Evolutionary conservation across 1,140 invertebrate species (phyloP), one percentile per base, ranked within the genome.

Genomic region (Drosophila equinoxialis): DNA sequence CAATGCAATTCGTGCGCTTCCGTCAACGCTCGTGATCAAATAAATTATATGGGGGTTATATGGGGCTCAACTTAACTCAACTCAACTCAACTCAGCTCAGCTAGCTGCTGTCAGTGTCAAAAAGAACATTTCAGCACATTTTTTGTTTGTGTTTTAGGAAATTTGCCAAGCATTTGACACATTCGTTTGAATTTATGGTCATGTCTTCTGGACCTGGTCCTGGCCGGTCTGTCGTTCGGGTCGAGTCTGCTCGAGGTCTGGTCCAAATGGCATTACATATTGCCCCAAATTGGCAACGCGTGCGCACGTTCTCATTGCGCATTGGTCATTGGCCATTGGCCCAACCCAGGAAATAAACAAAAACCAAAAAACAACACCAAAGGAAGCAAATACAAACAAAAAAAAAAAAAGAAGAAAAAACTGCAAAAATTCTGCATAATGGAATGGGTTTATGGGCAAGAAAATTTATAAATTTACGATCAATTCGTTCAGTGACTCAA

Each of bases 241-340:
- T 48, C 45, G 14, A 14, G 42, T 48, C 42, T 48, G 45, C 1
- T 48, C 45, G 11, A 37, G 45, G 17, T 23, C 30, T 30, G 45
- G 54, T 17, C 55, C 58, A 78, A 74, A 65, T 83, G 71, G 83
- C 79, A 80, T 76, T 87, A 84, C 84, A 87, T 71, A 74, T 89
- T 89, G 79, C 76, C 81, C 76, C 79, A 83, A 79, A 83, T 86
- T 89, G 79, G 64, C 63, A 75, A 17, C 37, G 62, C 37, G 65
- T 51, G 61, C 61, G 42, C 61, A 63, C 61, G 63, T 54, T 65
- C 42, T 30, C 11, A 20, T 65, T 65, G 45, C 33, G 37, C 23
- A 35, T 33, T 17, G 8, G 30, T 35, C 48, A 63, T 51, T 51
- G 45, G 45, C 10, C 35, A 37, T 37, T 37, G 35, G 41, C 45